Percentiles rank a stretch among this genome's conserved stretches.
Evolutionary conservation across 1,140 invertebrate species (phyloP).

Genomic region (Dryas iulia): DNA sequence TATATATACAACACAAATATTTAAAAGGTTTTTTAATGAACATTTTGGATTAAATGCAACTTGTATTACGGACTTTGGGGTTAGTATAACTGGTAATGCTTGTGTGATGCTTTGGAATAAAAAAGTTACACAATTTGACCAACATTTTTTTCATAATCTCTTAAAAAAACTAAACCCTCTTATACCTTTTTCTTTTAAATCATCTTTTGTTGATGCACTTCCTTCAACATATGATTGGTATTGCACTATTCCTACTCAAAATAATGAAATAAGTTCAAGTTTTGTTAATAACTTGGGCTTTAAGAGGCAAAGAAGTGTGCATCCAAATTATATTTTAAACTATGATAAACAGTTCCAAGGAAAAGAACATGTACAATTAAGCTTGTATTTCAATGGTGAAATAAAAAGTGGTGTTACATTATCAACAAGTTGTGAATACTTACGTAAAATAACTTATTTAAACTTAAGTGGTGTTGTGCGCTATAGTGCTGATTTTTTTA

Average conservation of each 20-base stretch:
- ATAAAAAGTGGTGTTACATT: constrained; percentile 36
- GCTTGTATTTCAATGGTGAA: constrained; percentile 34
- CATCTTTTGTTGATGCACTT: neutral
- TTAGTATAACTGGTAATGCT: constrained; percentile 35
- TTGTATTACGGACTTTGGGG: constrained; percentile 19
- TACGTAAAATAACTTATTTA: constrained; percentile 55
- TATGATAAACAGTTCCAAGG: constrained; percentile 44
- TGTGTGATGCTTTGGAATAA: constrained; percentile 51
- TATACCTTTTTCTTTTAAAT: constrained; percentile 27
- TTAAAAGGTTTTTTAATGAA: constrained; percentile 42
- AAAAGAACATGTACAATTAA: constrained; percentile 41
- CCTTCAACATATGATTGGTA: constrained; percentile 37
- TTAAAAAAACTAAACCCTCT: constrained; percentile 33
- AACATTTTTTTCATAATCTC: constrained; percentile 43
- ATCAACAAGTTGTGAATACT: constrained; percentile 36
- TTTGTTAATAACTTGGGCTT: constrained; percentile 10
- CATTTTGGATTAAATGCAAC: constrained; percentile 30
- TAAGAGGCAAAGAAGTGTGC: constrained; percentile 43
- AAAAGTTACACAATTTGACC: constrained; percentile 46
- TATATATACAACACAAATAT: constrained; percentile 38
- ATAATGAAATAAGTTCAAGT: neutral
- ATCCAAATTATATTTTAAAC: constrained; percentile 34
- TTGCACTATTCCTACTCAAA: constrained; percentile 17
- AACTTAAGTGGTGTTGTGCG: constrained; percentile 43
- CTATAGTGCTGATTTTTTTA: constrained; percentile 53